These are phyloP conservation scores for Hipposideros larvatus DNA, from an alignment of 2,797 vertebrate genomes.

Conservation along the genomic window DNA sequence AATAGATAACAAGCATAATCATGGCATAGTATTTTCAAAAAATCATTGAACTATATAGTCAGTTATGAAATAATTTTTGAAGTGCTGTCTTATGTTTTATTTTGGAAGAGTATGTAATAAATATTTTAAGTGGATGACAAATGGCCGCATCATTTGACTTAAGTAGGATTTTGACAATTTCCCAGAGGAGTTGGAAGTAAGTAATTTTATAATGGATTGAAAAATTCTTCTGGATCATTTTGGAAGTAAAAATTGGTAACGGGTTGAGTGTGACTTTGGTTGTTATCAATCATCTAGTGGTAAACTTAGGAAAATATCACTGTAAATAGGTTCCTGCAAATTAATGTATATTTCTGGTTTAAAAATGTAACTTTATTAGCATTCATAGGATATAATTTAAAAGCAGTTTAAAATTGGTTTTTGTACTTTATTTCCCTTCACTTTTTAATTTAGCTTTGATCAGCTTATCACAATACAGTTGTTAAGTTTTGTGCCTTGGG, in stretches of 20 bases:
- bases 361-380: slow-evolving; percentile 6
- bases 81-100: neutral
- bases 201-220: slow-evolving; percentile 30
- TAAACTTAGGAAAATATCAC: neutral
- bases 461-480: slow-evolving; percentile 17
- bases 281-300: neutral
- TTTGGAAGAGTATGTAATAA: neutral
- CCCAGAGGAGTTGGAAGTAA: neutral
- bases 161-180: neutral
- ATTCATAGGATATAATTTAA: neutral
- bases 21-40: neutral
- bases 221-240: neutral
- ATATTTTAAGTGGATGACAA: slow-evolving; percentile 5
- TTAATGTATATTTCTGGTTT: neutral
- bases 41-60: neutral
- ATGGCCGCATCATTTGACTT: neutral
- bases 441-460: slow-evolving; percentile 22
- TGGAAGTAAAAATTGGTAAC: neutral
- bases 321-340: neutral
- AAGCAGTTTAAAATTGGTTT: neutral
- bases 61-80: slow-evolving; percentile 28
- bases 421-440: neutral
- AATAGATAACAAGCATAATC: neutral
- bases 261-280: neutral
- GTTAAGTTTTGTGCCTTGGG: neutral